These are phyloP conservation scores for Anadara kagoshimensis DNA, from an alignment of 1,140 invertebrate species.

Conservation along the genomic window DNA sequence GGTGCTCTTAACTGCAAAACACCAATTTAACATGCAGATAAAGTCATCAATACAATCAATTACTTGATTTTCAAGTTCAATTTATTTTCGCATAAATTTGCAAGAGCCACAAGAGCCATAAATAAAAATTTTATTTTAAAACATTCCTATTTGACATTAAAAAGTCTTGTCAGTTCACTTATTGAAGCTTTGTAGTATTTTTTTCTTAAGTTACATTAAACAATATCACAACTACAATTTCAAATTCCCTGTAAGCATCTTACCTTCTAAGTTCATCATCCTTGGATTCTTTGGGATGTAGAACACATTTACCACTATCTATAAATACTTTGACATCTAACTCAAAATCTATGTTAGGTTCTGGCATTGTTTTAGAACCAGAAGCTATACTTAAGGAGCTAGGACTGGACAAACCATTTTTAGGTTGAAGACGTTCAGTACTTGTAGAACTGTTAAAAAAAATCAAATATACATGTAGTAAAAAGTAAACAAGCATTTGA, in stretches of 20 bases:
- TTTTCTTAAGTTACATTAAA: no score
- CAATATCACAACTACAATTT: background rate
- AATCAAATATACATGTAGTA: no score
- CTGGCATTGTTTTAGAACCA: conserved; percentile 66
- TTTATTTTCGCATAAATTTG: background rate
- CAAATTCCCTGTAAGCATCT: background rate
- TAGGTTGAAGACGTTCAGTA: no score
- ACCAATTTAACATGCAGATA: background rate
- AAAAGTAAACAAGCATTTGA: no score
- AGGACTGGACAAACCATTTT: no score
- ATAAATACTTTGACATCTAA: conserved; percentile 97
- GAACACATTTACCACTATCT: conserved; percentile 96
- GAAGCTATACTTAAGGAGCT: no score
- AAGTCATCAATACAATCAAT: background rate
- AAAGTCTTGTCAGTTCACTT: no score
- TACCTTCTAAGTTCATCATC: conserved; percentile 66
- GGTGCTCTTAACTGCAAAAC: no score
- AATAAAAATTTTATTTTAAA: background rate
- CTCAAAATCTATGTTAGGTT: conserved; percentile 97
- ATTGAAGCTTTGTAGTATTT: no score
- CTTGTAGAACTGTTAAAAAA: no score
- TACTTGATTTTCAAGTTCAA: background rate
- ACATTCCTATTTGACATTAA: no score
- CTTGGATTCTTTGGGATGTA: conserved; percentile 91
- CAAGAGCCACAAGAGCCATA: background rate